phyloP scores from a whole-genome alignment of 2,113 vertebrate species.

The Ibidorhyncha struthersii region DNA sequence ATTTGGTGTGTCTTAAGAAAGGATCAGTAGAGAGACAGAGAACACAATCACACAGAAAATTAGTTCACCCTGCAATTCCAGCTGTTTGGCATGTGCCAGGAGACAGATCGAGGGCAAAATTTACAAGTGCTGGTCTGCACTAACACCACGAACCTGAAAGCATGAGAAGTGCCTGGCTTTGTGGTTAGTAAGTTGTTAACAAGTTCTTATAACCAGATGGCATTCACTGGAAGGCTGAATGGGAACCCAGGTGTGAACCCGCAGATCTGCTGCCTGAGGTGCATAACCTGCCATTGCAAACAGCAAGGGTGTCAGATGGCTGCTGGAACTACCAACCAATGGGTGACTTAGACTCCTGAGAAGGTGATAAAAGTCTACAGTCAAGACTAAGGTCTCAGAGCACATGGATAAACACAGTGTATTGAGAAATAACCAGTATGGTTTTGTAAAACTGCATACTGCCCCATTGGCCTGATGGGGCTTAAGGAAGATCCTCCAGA shows the following conservation, averaged over 20 bases:
- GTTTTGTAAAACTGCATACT: not conserved
- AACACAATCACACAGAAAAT: not conserved
- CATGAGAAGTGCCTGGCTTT: not conserved
- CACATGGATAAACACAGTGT: not conserved
- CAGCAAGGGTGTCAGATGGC: not conserved
- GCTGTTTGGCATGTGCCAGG: not conserved
- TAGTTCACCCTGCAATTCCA: not conserved
- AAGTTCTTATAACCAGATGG: not conserved
- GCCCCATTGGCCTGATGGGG: not conserved
- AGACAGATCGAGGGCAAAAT: not conserved
- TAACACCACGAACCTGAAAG: not conserved
- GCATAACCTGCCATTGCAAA: not conserved
- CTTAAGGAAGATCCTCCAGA: not conserved
- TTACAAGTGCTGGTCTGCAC: not conserved
- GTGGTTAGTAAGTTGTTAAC: not conserved
- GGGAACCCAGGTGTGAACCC: not conserved
- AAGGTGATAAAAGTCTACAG: accelerated
- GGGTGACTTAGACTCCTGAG: not conserved
- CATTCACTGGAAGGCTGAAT: not conserved
- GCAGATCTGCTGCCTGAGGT: not conserved
- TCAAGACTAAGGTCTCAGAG: not conserved
- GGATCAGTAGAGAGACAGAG: not conserved
- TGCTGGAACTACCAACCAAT: not conserved
- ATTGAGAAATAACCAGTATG: not conserved
- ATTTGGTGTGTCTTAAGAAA: not conserved